These are phyloP conservation scores for Andrena bucephala DNA, from an alignment of 2,888 invertebrate species.

Conservation along the genomic window DNA sequence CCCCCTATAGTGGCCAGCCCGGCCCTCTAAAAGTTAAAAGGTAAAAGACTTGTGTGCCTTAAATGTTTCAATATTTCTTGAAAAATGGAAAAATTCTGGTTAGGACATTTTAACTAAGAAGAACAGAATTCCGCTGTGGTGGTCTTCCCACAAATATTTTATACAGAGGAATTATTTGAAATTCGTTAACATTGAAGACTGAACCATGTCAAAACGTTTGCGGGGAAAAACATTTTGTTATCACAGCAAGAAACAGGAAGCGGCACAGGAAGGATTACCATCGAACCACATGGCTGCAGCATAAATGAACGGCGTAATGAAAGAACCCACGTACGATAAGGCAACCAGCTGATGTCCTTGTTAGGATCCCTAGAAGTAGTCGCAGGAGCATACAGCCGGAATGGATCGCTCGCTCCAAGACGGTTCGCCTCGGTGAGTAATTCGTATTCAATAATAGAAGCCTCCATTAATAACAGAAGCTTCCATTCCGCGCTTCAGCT, in stretches of 20 bases:
- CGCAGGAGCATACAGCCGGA: neutral
- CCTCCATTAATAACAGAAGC: too few relatives aligned
- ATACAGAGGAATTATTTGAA: neutral
- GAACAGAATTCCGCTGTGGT: too few relatives aligned
- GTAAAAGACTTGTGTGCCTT: too few relatives aligned
- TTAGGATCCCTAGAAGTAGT: constrained; percentile 2
- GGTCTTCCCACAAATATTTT: too few relatives aligned
- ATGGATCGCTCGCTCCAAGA: neutral
- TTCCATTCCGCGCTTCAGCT: too few relatives aligned
- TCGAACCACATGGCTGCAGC: constrained; percentile 66
- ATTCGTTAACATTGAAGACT: neutral
- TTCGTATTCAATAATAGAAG: too few relatives aligned
- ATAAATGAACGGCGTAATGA: constrained; percentile 64
- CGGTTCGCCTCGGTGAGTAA: too few relatives aligned
- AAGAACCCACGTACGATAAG: constrained; percentile 50
- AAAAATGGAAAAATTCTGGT: too few relatives aligned
- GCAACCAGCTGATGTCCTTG: constrained; percentile 26
- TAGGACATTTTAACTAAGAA: too few relatives aligned
- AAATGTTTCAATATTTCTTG: too few relatives aligned
- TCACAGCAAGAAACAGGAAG: constrained; percentile 60
- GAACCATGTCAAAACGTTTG: neutral
- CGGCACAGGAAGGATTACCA: constrained; percentile 42
- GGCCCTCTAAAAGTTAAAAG: too few relatives aligned
- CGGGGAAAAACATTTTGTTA: constrained; percentile 27
- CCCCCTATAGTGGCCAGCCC: too few relatives aligned